These are phyloP conservation scores for Cyphomyrus discorhynchus DNA, from an alignment of 2,113 vertebrate species.

Conservation along the genomic window DNA sequence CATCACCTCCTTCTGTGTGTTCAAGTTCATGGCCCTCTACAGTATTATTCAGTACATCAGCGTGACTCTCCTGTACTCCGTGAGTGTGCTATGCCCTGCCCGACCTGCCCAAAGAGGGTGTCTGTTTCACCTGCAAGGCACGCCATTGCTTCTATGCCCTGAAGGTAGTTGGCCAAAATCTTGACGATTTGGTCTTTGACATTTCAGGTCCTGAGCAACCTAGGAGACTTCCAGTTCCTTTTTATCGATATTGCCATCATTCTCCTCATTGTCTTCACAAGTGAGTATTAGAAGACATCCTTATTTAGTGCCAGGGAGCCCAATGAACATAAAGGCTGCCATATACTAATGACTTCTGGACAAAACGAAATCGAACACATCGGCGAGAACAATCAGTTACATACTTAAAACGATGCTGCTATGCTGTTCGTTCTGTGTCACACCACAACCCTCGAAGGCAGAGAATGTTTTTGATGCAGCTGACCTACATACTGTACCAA, in stretches of 20 bases:
- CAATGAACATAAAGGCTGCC: neutral
- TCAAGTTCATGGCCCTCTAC: constrained; percentile 98
- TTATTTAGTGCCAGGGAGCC: neutral
- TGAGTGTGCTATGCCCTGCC: constrained; percentile 52
- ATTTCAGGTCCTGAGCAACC: constrained; percentile 83
- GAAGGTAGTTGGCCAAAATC: neutral
- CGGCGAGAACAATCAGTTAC: neutral
- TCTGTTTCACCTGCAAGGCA: neutral
- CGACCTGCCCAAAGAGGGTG: neutral
- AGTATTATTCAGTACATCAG: constrained; percentile 98
- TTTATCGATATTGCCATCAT: constrained; percentile 97
- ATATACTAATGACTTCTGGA: neutral
- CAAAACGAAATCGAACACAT: neutral
- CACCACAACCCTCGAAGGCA: neutral
- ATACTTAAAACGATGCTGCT: neutral
- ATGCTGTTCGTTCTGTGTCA: neutral
- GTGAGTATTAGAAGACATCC: constrained; percentile 64
- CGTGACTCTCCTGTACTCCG: constrained; percentile 91
- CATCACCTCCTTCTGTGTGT: constrained; percentile 96
- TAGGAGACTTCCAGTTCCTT: constrained; percentile 97
- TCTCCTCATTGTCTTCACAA: constrained; percentile 90
- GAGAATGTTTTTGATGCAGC: neutral
- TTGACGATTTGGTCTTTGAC: neutral
- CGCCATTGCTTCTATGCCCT: neutral
- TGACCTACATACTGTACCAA: neutral